A percentile compares a stretch with the other conserved stretches of the same genome.
These are phyloP conservation scores for Colistium nudipinnis DNA, from an alignment of 2,113 vertebrate genomes.

Conservation along the genomic window DNA sequence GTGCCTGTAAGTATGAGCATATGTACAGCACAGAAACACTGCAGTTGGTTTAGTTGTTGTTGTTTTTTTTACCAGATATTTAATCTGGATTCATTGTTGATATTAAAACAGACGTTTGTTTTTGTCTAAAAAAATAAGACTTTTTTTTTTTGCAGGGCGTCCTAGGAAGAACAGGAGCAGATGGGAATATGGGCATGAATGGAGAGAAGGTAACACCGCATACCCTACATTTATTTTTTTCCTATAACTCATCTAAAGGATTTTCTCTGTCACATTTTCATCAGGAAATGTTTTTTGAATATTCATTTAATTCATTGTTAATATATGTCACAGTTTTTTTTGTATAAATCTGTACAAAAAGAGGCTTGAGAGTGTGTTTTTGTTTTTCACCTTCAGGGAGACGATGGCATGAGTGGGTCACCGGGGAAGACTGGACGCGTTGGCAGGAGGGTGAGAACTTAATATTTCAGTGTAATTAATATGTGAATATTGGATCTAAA, in stretches of 20 bases:
- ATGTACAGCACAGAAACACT: slow-evolving; percentile 2
- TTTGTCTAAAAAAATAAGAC: slow-evolving; percentile 15
- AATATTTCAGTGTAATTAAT: not conserved
- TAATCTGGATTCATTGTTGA: not conserved
- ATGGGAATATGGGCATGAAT: slow-evolving; percentile 81
- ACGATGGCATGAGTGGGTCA: slow-evolving; percentile 73
- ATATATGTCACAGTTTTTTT: no score
- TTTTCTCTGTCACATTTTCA: no score
- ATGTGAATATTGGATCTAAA: not conserved
- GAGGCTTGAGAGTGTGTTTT: not conserved
- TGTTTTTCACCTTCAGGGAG: slow-evolving; percentile 77
- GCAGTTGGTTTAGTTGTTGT: no score
- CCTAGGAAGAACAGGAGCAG: slow-evolving; percentile 77
- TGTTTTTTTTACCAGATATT: slow-evolving; percentile 3
- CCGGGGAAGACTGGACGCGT: slow-evolving; percentile 75
- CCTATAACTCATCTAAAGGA: no score
- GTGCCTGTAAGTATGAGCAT: slow-evolving; percentile 70
- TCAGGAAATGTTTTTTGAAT: no score
- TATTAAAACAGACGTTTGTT: slow-evolving; percentile 16
- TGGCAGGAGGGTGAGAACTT: slow-evolving; percentile 83
- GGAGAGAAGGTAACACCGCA: slow-evolving; percentile 89
- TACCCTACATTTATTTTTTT: no score
- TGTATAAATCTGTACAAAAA: not conserved
- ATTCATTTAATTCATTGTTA: no score
- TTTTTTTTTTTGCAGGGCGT: slow-evolving; percentile 76